These are phyloP conservation scores for Phaonia tiefii DNA, from an alignment of 2,888 invertebrate genomes.

Conservation along the genomic window DNA sequence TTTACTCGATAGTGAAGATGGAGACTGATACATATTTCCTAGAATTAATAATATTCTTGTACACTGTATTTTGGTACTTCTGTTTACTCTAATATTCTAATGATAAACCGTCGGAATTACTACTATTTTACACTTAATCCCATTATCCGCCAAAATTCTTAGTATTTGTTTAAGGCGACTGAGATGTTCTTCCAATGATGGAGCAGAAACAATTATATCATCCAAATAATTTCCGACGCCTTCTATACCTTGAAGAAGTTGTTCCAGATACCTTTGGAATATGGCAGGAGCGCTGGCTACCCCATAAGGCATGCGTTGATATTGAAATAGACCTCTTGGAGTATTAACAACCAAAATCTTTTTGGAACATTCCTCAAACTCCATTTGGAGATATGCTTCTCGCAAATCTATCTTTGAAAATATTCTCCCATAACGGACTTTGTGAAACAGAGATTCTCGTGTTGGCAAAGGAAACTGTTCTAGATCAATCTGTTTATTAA, in stretches of 20 bases:
- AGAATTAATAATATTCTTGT: too few species aligned
- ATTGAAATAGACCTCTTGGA: constrained; percentile 74
- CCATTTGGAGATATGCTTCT: constrained; percentile 73
- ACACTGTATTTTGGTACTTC: too few species aligned
- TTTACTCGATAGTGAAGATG: too few species aligned
- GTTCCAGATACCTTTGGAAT: constrained; percentile 70
- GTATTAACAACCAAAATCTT: constrained; percentile 74
- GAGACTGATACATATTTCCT: too few species aligned
- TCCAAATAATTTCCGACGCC: constrained; percentile 71
- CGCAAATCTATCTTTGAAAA: constrained; percentile 71
- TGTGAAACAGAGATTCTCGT: constrained; percentile 68
- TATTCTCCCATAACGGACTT: constrained; percentile 63
- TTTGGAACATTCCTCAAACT: constrained; percentile 70
- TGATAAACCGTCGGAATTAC: too few species aligned
- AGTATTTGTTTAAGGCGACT: constrained; percentile 68
- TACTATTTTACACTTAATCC: constrained; percentile 68
- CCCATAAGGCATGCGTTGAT: constrained; percentile 76
- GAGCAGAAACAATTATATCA: constrained; percentile 70
- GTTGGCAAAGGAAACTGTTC: constrained; percentile 70
- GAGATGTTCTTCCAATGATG: constrained; percentile 68
- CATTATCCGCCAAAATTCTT: constrained; percentile 65
- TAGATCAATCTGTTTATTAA: constrained; percentile 69
- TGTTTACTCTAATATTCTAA: too few species aligned
- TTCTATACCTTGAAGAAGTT: constrained; percentile 71
- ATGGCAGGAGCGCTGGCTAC: constrained; percentile 74